Conservation (phyloP, 2,113 vertebrate species). For the Sinosuthora webbiana region DNA sequence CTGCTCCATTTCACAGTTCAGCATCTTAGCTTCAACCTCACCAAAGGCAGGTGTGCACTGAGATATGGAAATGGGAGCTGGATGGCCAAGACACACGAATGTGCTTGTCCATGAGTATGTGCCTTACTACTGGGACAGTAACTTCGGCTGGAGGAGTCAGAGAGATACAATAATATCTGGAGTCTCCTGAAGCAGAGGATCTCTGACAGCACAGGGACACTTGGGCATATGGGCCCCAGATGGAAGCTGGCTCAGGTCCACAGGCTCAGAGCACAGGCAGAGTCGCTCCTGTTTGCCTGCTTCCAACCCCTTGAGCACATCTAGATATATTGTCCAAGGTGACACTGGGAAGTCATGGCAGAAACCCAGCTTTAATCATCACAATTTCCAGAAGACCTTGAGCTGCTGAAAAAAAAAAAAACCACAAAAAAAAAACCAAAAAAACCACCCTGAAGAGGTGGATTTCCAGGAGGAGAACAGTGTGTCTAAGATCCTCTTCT, state of each 20-base stretch:
- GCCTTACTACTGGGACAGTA: neutral
- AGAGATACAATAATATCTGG: neutral
- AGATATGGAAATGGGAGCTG: neutral
- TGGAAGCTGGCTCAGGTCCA: neutral
- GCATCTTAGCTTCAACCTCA: neutral
- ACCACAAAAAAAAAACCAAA: no score
- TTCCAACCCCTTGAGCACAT: neutral
- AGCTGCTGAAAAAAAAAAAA: neutral
- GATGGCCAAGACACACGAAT: neutral
- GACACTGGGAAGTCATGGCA: neutral
- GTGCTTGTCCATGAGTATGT: neutral
- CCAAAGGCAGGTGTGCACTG: neutral
- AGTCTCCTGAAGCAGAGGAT: neutral
- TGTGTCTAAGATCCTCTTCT: neutral
- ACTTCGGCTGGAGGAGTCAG: neutral
- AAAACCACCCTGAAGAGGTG: neutral
- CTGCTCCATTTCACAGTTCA: slow-evolving; percentile 6
- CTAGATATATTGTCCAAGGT: neutral
- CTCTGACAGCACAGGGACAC: neutral
- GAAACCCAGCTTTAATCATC: neutral
- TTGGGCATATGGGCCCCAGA: slow-evolving; percentile 4
- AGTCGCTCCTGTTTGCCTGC: neutral
- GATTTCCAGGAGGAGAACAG: neutral
- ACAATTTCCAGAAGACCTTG: neutral
- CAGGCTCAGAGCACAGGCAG: neutral